These are phyloP conservation scores for Amphiprion percula DNA, from an alignment of 2,113 vertebrate species.

Conservation along the genomic window DNA sequence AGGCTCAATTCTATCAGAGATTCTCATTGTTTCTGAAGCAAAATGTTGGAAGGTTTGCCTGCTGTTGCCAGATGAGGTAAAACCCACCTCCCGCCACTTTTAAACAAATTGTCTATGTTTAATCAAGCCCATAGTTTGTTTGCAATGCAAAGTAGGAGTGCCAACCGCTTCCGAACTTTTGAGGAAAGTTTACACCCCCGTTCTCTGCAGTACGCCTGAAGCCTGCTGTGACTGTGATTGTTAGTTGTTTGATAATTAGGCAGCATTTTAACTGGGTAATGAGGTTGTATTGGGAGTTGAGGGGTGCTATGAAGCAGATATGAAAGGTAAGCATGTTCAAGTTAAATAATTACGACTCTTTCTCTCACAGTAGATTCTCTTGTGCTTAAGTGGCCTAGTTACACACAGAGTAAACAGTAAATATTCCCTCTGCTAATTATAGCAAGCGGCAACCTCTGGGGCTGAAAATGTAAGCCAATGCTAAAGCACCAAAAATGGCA, in stretches of 20 bases:
- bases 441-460: no score
- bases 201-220: constrained; percentile 40
- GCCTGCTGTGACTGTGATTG: constrained; percentile 54
- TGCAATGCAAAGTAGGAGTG: constrained; percentile 69
- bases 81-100: constrained; percentile 16
- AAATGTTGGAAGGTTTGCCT: not conserved
- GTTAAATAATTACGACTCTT: not conserved
- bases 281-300: not conserved
- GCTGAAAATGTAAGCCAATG: no score
- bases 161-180: constrained; percentile 25
- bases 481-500: no score
- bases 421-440: not conserved
- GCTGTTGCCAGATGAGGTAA: constrained; percentile 36
- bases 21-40: not conserved
- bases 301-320: not conserved
- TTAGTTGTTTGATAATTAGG: constrained; percentile 43
- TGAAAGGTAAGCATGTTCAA: constrained; percentile 3
- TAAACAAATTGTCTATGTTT: constrained; percentile 61
- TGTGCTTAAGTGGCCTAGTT: not conserved
- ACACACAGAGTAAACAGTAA: not conserved
- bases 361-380: not conserved
- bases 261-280: constrained; percentile 39
- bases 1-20: not conserved
- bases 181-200: constrained; percentile 35
- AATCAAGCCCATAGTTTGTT: constrained; percentile 57